Evolutionary conservation across 2,797 vertebrate genomes (phyloP).

Genomic region (Holocentrus rufus): DNA sequence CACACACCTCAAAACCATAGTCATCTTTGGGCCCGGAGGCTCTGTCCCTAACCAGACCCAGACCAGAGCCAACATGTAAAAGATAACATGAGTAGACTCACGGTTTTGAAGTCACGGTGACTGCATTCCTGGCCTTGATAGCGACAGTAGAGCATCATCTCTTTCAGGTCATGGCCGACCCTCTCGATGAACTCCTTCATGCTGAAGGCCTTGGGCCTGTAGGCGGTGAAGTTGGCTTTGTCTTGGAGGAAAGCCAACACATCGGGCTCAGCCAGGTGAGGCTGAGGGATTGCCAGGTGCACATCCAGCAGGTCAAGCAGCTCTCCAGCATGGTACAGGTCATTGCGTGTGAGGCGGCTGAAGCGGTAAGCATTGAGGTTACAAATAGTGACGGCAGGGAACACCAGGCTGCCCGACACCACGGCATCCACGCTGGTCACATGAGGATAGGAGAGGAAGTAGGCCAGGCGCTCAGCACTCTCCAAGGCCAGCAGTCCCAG

Average conservation of each 20-base stretch:
- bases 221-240: conserved; percentile 93
- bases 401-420: conserved; percentile 91
- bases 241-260: conserved; percentile 89
- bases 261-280: conserved; percentile 90
- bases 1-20: conserved; percentile 26
- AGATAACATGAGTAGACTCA: conserved; percentile 80
- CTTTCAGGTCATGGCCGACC: conserved; percentile 94
- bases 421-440: conserved; percentile 95
- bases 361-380: conserved; percentile 97
- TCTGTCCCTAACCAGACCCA: conserved; percentile 32
- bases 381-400: conserved; percentile 95
- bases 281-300: conserved; percentile 91
- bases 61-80: conserved; percentile 56
- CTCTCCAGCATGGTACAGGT: conserved; percentile 97
- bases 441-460: conserved; percentile 96
- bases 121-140: conserved; percentile 95
- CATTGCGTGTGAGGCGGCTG: conserved; percentile 91
- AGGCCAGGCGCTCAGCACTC: conserved; percentile 91
- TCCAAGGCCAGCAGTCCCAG: conserved; percentile 91
- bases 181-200: conserved; percentile 97
- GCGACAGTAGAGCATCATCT: conserved; percentile 99
- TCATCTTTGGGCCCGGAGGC: conserved; percentile 11
- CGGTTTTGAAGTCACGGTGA: conserved; percentile 94
- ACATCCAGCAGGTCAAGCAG: conserved; percentile 93
- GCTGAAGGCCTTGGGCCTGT: conserved; percentile 93